These are phyloP conservation scores for Sprattus sprattus DNA, from an alignment of 2,113 vertebrate species.

Conservation along the genomic window DNA sequence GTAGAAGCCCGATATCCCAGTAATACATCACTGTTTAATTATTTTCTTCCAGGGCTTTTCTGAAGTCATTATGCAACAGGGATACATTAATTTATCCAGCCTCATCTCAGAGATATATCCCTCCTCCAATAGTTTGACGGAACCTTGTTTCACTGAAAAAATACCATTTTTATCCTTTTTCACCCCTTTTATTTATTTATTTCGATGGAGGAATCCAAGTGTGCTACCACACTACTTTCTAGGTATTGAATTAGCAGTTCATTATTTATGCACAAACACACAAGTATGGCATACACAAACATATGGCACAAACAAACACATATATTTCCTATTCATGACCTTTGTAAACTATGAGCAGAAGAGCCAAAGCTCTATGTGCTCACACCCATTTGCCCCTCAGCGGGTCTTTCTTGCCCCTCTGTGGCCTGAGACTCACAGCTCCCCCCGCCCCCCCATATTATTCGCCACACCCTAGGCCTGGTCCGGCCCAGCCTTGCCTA, in stretches of 20 bases:
- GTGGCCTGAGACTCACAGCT: not conserved
- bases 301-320: not conserved
- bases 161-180: not conserved
- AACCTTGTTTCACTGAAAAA: slow-evolving; percentile 4
- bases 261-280: not conserved
- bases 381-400: not conserved
- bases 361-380: not conserved
- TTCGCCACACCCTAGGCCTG: not conserved
- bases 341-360: not conserved
- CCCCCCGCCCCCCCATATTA: not conserved
- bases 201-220: not conserved
- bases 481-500: not conserved
- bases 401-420: not conserved
- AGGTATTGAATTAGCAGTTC: not conserved
- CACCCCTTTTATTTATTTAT: not conserved
- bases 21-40: slow-evolving; percentile 6
- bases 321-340: not conserved
- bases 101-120: not conserved
- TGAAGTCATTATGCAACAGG: slow-evolving; percentile 18
- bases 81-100: slow-evolving; percentile 4
- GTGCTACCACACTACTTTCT: not conserved
- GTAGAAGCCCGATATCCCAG: not conserved
- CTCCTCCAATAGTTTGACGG: not conserved
- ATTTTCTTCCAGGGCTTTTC: not conserved
- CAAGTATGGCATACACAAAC: not conserved